These are phyloP conservation scores for Heteromormyrus szaboi DNA, from an alignment of 2,797 vertebrate species.

Conservation along the genomic window DNA sequence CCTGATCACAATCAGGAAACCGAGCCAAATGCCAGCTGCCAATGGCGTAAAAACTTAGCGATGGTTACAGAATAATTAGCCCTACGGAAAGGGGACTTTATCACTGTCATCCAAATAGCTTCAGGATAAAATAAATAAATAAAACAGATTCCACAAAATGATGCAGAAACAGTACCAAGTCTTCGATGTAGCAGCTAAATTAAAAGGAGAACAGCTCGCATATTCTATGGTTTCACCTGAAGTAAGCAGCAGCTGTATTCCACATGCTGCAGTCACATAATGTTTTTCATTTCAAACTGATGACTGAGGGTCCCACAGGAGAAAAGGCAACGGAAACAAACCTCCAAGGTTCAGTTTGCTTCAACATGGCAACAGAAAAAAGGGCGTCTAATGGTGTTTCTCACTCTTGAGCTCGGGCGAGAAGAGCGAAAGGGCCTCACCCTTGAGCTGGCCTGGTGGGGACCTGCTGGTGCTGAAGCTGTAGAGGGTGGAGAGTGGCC, in stretches of 20 bases:
- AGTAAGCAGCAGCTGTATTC: background rate
- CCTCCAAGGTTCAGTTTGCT: background rate
- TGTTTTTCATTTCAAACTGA: background rate
- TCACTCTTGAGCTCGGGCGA: background rate
- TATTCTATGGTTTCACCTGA: background rate
- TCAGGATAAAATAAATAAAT: background rate
- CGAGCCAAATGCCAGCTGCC: background rate
- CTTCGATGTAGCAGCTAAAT: background rate
- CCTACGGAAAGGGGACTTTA: background rate
- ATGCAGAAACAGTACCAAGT: background rate
- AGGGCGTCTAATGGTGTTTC: background rate
- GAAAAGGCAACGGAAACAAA: background rate
- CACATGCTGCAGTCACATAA: background rate
- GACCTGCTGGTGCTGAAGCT: conserved; percentile 67
- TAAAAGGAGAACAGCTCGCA: background rate
- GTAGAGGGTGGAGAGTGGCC: conserved; percentile 61
- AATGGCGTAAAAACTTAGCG: background rate
- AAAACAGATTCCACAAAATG: background rate
- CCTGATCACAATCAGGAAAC: background rate
- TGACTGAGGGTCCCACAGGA: background rate
- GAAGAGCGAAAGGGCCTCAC: conserved; percentile 40
- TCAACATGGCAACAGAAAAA: background rate
- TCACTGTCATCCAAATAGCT: background rate
- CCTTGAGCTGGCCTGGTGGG: conserved; percentile 64
- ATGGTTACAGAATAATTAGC: background rate